Percentiles rank a stretch among this genome's conserved stretches.
Conservation (phyloP, 2,797 vertebrate species). For the Eremophila alpestris region DNA sequence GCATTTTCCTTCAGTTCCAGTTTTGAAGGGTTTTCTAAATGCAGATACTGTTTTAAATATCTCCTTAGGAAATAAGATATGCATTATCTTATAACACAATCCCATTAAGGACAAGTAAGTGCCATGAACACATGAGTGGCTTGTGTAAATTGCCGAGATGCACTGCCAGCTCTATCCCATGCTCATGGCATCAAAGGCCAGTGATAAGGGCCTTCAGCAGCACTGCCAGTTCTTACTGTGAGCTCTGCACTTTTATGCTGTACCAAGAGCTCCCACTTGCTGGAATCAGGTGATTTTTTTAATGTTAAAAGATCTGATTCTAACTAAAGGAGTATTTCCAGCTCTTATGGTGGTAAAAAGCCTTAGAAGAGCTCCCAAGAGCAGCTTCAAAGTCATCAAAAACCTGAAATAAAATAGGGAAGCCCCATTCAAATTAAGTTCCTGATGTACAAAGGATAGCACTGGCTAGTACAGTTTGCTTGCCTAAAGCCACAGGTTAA, state of each 20-base stretch:
- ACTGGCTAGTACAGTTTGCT: neutral
- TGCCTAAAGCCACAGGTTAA: neutral
- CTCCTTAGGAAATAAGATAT: conserved; percentile 22
- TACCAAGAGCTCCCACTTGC: neutral
- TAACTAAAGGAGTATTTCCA: conserved; percentile 8
- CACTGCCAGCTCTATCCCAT: neutral
- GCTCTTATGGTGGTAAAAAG: neutral
- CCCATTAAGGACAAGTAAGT: neutral
- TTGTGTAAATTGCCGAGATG: neutral
- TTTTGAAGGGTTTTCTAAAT: neutral
- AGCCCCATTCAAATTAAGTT: conserved; percentile 4
- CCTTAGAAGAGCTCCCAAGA: neutral
- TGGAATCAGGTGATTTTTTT: conserved; percentile 11
- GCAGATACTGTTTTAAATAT: conserved; percentile 7
- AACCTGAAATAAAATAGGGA: neutral
- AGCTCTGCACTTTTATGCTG: neutral
- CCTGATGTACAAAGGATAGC: neutral
- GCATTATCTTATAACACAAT: conserved; percentile 14
- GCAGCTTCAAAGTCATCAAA: conserved; percentile 18
- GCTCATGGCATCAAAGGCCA: neutral
- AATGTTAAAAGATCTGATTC: conserved; percentile 21
- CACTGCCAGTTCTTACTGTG: neutral
- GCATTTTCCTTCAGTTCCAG: neutral
- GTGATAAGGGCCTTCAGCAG: neutral
- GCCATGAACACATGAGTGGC: neutral